These are phyloP conservation scores for Eueides isabella DNA, from an alignment of 1,140 invertebrate species.

Conservation along the genomic window DNA sequence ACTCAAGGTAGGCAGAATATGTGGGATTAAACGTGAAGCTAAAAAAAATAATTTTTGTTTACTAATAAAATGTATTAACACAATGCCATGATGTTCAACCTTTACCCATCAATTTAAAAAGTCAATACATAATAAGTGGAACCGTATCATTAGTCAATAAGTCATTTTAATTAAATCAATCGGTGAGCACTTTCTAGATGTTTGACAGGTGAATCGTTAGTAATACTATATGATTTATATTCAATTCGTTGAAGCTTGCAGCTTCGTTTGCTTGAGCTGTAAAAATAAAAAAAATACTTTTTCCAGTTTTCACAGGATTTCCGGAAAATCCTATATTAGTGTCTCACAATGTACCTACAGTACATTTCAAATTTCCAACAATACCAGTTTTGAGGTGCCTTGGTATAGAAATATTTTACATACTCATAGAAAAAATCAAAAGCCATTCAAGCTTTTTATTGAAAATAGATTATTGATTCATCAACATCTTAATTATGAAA, in stretches of 20 bases:
- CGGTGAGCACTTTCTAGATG: conserved; percentile 64
- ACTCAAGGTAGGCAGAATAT: too few relatives aligned
- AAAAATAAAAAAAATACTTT: neutral
- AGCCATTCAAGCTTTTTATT: conserved; percentile 40
- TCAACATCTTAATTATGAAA: conserved; percentile 16
- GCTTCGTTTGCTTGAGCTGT: neutral
- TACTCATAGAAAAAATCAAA: conserved; percentile 50
- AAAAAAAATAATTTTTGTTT: conserved; percentile 17
- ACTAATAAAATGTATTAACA: conserved; percentile 3
- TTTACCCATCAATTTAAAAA: conserved; percentile 30
- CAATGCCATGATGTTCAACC: conserved; percentile 9
- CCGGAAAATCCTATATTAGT: neutral
- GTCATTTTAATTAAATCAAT: conserved; percentile 78
- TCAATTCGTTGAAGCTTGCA: neutral
- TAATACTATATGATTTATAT: conserved; percentile 42
- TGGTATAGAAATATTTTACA: neutral
- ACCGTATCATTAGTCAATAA: conserved; percentile 63
- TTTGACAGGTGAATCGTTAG: conserved; percentile 73
- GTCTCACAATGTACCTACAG: too few relatives aligned
- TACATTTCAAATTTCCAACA: too few relatives aligned
- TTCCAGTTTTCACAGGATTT: neutral
- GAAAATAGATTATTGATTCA: conserved; percentile 24
- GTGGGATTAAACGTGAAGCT: too few relatives aligned
- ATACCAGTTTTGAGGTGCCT: neutral
- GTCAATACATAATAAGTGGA: conserved; percentile 40